Evolutionary conservation across 2,888 invertebrate species (phyloP).

Genomic region (Cynaeus angustus): DNA sequence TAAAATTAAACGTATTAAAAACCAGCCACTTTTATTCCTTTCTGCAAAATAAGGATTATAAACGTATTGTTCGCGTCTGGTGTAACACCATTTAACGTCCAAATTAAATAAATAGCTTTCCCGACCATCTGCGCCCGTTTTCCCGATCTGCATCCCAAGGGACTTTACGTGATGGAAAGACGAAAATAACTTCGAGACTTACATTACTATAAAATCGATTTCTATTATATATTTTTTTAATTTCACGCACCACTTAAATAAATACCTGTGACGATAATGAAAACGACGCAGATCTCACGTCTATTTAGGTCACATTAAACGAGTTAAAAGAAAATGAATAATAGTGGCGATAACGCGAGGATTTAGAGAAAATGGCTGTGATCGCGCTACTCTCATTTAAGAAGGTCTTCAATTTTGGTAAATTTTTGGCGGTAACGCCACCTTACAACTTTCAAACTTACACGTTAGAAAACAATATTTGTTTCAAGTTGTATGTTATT

Average conservation of each 20-base stretch:
- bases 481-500: constrained; percentile 1
- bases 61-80: constrained; percentile 61
- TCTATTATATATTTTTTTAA: not conserved
- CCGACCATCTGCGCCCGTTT: constrained; percentile 64
- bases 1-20: too few species aligned
- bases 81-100: constrained; percentile 63
- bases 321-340: not conserved
- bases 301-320: constrained; percentile 2
- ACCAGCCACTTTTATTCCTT: too few species aligned
- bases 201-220: constrained; percentile 25
- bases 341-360: too few species aligned
- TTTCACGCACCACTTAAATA: not conserved
- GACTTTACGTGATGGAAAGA: constrained; percentile 48
- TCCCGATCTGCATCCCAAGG: constrained; percentile 60
- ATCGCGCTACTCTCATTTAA: not conserved
- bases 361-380: not conserved
- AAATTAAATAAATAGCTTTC: constrained; percentile 68
- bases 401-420: constrained; percentile 6
- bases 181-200: constrained; percentile 21
- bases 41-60: constrained; percentile 11
- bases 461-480: not conserved
- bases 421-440: not conserved
- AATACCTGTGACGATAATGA: too few species aligned
- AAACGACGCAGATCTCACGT: too few species aligned
- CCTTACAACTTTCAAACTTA: not conserved